Conservation (phyloP, 2,888 invertebrate species). For the Zhuqinia jingwanae region DNA sequence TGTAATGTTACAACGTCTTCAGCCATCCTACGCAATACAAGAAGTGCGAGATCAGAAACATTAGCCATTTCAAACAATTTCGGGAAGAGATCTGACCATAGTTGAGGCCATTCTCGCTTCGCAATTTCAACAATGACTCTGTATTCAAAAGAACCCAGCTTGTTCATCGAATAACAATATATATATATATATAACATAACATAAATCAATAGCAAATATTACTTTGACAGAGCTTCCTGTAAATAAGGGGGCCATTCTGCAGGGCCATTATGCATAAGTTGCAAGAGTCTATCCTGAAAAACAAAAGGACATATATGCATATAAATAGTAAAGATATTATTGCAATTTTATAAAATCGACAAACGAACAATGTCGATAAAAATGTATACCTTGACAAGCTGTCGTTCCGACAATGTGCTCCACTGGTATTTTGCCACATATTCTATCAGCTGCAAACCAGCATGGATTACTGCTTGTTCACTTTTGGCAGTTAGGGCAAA, state of each 20-base stretch:
- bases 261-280: constrained; percentile 76
- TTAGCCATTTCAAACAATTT: constrained; percentile 92
- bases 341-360: no score
- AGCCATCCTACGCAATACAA: constrained; percentile 93
- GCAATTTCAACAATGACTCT: constrained; percentile 98
- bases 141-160: constrained; percentile 82
- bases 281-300: constrained; percentile 73
- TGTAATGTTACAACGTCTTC: constrained; percentile 96
- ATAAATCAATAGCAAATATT: constrained; percentile 34
- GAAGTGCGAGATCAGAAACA: constrained; percentile 94
- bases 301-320: background rate
- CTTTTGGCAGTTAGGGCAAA: constrained; percentile 61
- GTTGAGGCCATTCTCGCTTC: constrained; percentile 98
- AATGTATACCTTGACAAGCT: constrained; percentile 74
- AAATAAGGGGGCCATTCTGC: constrained; percentile 77
- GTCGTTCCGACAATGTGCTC: constrained; percentile 86
- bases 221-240: constrained; percentile 78
- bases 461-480: constrained; percentile 67
- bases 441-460: constrained; percentile 94
- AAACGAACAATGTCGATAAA: no score
- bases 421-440: constrained; percentile 96
- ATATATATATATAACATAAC: background rate
- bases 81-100: constrained; percentile 92
- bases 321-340: background rate
- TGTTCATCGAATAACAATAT: background rate